These are phyloP conservation scores for Battus philenor DNA, from an alignment of 1,140 invertebrate species.

Conservation along the genomic window DNA sequence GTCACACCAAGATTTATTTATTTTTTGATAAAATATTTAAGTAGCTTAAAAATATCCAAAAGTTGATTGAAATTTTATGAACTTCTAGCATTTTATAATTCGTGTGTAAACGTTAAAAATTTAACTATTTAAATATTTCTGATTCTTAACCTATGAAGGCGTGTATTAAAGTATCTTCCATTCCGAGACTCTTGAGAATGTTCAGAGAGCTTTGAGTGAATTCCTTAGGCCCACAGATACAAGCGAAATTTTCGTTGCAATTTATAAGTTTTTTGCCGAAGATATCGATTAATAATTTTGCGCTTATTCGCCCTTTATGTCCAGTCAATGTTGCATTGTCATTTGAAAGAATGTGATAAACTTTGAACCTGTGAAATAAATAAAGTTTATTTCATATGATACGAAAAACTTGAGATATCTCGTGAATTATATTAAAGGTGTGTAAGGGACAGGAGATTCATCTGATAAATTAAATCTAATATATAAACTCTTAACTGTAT, in stretches of 20 bases:
- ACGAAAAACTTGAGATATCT: too few species aligned
- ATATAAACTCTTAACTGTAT: too few species aligned
- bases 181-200: slow-evolving; percentile 5
- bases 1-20: too few species aligned
- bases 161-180: slow-evolving; percentile 8
- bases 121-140: not conserved
- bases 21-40: too few species aligned
- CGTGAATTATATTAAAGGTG: too few species aligned
- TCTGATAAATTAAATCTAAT: too few species aligned
- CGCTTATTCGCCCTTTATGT: slow-evolving; percentile 73
- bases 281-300: slow-evolving; percentile 54
- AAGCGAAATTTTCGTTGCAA: not conserved
- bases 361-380: slow-evolving; percentile 75
- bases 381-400: too few species aligned
- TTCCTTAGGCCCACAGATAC: slow-evolving; percentile 9
- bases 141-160: slow-evolving; percentile 3
- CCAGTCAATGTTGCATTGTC: slow-evolving; percentile 77
- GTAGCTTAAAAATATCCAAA: not conserved
- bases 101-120: not conserved
- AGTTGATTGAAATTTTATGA: not conserved
- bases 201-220: slow-evolving; percentile 1
- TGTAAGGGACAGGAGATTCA: too few species aligned
- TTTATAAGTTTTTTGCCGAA: slow-evolving; percentile 35
- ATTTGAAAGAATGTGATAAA: slow-evolving; percentile 81
- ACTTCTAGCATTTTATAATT: not conserved